Conservation (phyloP, 2,113 vertebrate genomes). For the Neopipo cinnamomea region DNA sequence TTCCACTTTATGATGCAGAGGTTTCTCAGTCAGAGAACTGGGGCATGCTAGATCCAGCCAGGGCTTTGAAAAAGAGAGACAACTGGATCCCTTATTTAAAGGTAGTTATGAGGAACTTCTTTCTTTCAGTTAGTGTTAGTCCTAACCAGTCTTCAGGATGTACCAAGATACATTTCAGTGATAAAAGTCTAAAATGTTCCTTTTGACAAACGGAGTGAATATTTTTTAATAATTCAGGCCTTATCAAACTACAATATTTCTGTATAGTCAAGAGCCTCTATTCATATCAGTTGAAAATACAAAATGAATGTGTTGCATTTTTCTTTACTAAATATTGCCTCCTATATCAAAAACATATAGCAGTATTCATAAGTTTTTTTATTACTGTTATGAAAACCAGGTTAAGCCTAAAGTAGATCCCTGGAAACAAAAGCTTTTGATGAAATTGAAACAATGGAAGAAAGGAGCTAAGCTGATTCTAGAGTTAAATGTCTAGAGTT, state of each 20-base stretch:
- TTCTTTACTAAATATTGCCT: background rate
- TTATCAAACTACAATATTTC: background rate
- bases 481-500: constrained; percentile 77
- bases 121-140: background rate
- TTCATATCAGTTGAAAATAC: background rate
- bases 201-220: background rate
- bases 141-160: background rate
- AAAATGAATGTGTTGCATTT: background rate
- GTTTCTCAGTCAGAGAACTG: constrained; percentile 42
- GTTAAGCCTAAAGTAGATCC: constrained; percentile 77
- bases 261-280: background rate
- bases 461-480: constrained; percentile 72
- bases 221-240: background rate
- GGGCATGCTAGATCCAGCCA: constrained; percentile 34
- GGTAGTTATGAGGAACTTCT: constrained; percentile 23
- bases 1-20: constrained; percentile 68
- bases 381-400: constrained; percentile 36
- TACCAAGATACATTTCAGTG: background rate
- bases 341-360: background rate
- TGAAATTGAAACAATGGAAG: constrained; percentile 72
- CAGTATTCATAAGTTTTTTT: background rate
- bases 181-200: background rate
- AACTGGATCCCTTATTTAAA: constrained; percentile 76
- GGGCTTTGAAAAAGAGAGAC: constrained; percentile 73
- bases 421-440: constrained; percentile 78